These are phyloP conservation scores for Phataginus tricuspis DNA, from an alignment of 2,797 vertebrate species.

Conservation along the genomic window DNA sequence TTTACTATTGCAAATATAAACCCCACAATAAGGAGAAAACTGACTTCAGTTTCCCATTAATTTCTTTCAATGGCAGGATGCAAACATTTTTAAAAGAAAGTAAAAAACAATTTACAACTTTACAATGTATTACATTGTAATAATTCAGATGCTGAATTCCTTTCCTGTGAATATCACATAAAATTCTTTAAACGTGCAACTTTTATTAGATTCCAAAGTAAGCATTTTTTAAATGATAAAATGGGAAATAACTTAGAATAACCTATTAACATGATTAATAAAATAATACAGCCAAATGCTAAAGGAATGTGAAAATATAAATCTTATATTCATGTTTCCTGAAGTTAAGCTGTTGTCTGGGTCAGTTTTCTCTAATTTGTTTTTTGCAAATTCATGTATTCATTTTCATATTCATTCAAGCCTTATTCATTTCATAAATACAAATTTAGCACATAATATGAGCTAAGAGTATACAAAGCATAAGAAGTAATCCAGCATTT, in stretches of 20 bases:
- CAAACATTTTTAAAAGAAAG: neutral
- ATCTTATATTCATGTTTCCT: neutral
- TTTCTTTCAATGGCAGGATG: neutral
- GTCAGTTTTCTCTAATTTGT: neutral
- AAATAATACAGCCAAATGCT: neutral
- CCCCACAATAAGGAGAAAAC: neutral
- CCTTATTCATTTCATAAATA: neutral
- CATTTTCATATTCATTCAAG: neutral
- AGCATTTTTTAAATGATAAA: constrained; percentile 10
- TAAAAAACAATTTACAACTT: neutral
- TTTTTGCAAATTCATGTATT: neutral
- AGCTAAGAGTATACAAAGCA: neutral
- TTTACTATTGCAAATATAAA: neutral
- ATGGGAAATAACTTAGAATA: neutral
- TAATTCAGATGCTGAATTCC: neutral
- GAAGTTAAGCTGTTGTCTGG: neutral
- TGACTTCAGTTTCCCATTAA: neutral
- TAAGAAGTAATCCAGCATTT: neutral
- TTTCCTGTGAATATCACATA: neutral
- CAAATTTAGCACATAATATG: neutral
- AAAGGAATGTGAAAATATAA: neutral
- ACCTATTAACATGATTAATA: constrained; percentile 7
- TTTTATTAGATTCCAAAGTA: constrained; percentile 14
- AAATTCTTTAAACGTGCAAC: neutral
- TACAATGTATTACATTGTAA: neutral